phyloP scores from a whole-genome alignment of 2,888 invertebrate genomes.

The Schizotus pectinicornis region DNA sequence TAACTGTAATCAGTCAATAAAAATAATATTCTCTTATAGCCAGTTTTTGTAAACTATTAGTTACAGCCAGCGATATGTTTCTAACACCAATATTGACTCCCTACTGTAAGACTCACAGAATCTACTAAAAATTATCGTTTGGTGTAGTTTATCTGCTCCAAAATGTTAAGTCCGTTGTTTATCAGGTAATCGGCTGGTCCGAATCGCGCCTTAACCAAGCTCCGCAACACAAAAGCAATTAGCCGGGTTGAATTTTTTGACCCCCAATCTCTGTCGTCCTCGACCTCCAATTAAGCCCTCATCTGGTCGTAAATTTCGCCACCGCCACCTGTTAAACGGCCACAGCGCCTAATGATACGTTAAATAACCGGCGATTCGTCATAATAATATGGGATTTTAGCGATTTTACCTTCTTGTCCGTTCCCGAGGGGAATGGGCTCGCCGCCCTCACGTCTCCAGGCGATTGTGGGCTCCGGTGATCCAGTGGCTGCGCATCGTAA shows the following conservation, averaged over 20 bases:
- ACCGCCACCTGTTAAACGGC: slow-evolving; percentile 19
- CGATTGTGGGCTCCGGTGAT: slow-evolving; percentile 82
- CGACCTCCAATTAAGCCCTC: neutral
- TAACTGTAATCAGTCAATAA: no score
- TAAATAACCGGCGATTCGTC: slow-evolving; percentile 11
- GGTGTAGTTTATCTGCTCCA: no score
- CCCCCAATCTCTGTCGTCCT: neutral
- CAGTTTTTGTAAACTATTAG: no score
- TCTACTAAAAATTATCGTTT: no score
- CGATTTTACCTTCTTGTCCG: slow-evolving; percentile 67
- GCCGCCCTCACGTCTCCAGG: slow-evolving; percentile 83
- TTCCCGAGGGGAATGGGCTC: slow-evolving; percentile 71
- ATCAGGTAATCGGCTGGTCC: neutral
- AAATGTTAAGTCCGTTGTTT: no score
- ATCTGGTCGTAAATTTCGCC: slow-evolving; percentile 15
- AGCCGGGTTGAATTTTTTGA: neutral
- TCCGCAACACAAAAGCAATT: neutral
- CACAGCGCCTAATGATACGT: neutral
- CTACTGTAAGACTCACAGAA: no score
- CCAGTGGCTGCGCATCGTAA: slow-evolving; percentile 89
- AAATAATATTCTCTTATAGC: no score
- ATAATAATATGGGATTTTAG: slow-evolving; percentile 4
- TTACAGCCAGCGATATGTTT: no score
- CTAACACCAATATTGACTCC: no score
- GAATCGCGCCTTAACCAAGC: neutral